Base-by-base conservation (phyloP, 2,888 invertebrate genomes). In the Eupeodes latifasciatus region DNA sequence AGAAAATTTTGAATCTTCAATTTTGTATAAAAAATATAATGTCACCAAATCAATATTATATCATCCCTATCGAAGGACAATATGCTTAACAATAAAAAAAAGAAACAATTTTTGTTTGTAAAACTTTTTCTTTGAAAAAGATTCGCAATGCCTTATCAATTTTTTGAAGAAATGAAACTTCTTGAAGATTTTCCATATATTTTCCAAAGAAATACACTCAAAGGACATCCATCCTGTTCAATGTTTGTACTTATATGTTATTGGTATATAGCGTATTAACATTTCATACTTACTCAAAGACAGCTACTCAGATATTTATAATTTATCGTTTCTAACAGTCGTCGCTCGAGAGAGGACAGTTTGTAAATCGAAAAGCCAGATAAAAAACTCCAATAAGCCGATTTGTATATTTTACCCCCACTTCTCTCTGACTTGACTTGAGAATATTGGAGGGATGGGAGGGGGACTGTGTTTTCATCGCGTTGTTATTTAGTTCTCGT, bases 331-430 rank as follows among this genome's bases (percentile, higher is more conserved):
- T 75, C 75, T 69, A 81, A 78, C 59, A 59, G 59, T 47, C 10
- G 62, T 40, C 40, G 40, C 40, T 40, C 9, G 40, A 40, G 40
- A 76, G 84, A 53, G 84, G 74, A 61, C 88, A 85, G 85, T 85
- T 88, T 80, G 81, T 78, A 85, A 88, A 88, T 85, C 88, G 88
- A 88, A 88, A 47, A 74, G 57, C 79, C 75, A 81, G 88, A 88
- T 88, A 87, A 88, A 88, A 85, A 88, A 88, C 85, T 81, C 49
- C 78, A n/a, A 69, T 88, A 88, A 88, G 88, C 88, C 85, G 88
- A 85, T 88, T 88, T 88, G 88, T 85, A 79, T 88, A 85, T 85
- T 78, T 75, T 81, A 79, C 49, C 47, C 12, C 47, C 47, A 0
- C 14, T 9, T 14, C 34, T 27, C 81, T 59, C 27, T 2, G 27